Percentiles rank a stretch among this genome's conserved stretches.
These are phyloP conservation scores for Aelia acuminata DNA, from an alignment of 2,888 invertebrate species.

Conservation along the genomic window DNA sequence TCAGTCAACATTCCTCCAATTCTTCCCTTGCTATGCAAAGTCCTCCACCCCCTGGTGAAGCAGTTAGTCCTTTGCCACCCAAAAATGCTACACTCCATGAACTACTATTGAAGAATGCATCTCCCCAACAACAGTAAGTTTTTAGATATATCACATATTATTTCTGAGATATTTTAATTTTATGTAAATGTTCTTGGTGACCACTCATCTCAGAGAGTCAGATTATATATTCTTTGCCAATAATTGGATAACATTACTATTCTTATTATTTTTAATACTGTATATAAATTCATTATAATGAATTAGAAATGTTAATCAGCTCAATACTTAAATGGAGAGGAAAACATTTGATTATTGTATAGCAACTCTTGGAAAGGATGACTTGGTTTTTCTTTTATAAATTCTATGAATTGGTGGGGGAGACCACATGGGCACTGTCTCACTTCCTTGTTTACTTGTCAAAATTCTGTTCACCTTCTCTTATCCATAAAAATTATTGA, in stretches of 20 bases:
- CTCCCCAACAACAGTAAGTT: constrained; percentile 63
- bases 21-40: constrained; percentile 72
- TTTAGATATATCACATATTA: background rate
- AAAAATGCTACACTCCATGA: constrained; percentile 73
- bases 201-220: background rate
- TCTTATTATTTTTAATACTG: background rate
- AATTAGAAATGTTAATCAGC: background rate
- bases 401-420: background rate
- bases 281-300: background rate
- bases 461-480: background rate
- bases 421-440: background rate
- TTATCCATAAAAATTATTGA: background rate
- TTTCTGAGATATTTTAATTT: background rate
- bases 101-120: constrained; percentile 76
- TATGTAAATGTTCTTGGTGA: background rate
- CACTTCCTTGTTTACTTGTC: constrained; percentile 43
- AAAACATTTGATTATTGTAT: background rate
- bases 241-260: background rate
- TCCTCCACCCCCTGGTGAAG: constrained; percentile 70
- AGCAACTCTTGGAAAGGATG: background rate
- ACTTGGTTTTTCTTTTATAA: background rate
- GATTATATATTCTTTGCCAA: background rate
- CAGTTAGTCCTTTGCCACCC: constrained; percentile 67
- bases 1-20: constrained; percentile 77
- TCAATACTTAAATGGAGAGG: background rate